Evolutionary conservation across 2,113 vertebrate species (phyloP).

Genomic region (Tapirus terrestris): DNA sequence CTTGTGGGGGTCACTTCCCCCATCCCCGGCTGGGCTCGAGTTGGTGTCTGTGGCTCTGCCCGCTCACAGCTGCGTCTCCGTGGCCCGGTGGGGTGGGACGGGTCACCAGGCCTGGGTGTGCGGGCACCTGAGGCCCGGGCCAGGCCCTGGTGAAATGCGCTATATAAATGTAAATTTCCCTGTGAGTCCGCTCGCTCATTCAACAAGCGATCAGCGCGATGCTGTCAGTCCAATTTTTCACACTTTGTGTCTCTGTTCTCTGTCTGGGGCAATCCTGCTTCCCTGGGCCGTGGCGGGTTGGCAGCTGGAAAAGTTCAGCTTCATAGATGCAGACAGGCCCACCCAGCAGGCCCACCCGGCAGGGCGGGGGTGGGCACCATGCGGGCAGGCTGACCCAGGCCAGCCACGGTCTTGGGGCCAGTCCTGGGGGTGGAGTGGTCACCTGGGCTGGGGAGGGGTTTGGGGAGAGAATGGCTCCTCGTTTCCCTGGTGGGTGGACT

Average conservation of each 20-base stretch:
- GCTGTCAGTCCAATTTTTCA: constrained; percentile 86
- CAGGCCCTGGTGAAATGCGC: constrained; percentile 16
- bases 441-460: fast-evolving
- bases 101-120: too few relatives aligned
- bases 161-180: constrained; percentile 89
- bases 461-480: not conserved
- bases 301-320: not conserved
- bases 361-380: fast-evolving
- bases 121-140: too few relatives aligned
- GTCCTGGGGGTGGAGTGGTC: fast-evolving
- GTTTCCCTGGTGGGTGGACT: not conserved
- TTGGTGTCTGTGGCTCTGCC: not conserved
- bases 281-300: not conserved
- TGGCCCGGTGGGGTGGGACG: fast-evolving
- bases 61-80: not conserved
- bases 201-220: constrained; percentile 78
- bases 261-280: constrained; percentile 65
- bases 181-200: constrained; percentile 61
- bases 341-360: fast-evolving
- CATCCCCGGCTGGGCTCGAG: fast-evolving
- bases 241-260: constrained; percentile 80
- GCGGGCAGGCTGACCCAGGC: not conserved
- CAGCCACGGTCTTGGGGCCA: not conserved
- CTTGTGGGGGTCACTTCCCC: not conserved
- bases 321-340: not conserved